phyloP scores from a whole-genome alignment of 2,888 invertebrate genomes.

The Caenorhabditis japonica region DNA sequence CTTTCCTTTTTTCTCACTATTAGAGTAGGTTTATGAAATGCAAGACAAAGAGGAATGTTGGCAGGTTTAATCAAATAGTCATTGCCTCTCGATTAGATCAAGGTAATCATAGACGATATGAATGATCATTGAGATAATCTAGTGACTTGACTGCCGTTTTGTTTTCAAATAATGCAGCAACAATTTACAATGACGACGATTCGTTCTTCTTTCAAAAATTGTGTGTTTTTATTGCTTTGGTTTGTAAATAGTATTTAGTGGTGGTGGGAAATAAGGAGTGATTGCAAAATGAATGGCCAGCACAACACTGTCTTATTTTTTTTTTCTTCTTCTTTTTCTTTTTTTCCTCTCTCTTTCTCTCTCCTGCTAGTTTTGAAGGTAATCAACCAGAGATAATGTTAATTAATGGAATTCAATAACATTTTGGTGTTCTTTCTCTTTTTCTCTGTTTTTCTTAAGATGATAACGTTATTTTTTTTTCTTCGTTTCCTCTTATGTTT shows the following conservation, averaged over 20 bases:
- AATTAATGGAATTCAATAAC: slow-evolving; percentile 36
- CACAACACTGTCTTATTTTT: too few relatives aligned
- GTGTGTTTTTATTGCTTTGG: background rate
- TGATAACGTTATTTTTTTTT: too few relatives aligned
- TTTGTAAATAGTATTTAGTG: background rate
- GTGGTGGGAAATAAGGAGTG: background rate
- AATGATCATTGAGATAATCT: slow-evolving; percentile 40
- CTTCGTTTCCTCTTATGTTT: background rate
- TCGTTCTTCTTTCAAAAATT: background rate
- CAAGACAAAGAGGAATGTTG: slow-evolving; percentile 18
- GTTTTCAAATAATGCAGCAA: slow-evolving; percentile 1
- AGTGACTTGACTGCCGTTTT: background rate
- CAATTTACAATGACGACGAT: too few relatives aligned
- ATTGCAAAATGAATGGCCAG: too few relatives aligned
- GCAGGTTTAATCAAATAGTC: slow-evolving; percentile 47
- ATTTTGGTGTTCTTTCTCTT: background rate
- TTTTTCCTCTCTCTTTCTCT: background rate
- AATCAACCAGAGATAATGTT: slow-evolving; percentile 17
- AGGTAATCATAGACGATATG: slow-evolving; percentile 36
- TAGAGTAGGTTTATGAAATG: slow-evolving; percentile 7
- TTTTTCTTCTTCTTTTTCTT: too few relatives aligned
- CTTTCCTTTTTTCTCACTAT: slow-evolving; percentile 13
- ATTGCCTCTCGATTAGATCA: slow-evolving; percentile 36
- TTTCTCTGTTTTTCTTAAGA: slow-evolving; percentile 1
- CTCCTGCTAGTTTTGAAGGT: slow-evolving; percentile 12